phyloP scores from a whole-genome alignment of 2,113 vertebrate genomes.

The Pelodiscus sinensis region DNA sequence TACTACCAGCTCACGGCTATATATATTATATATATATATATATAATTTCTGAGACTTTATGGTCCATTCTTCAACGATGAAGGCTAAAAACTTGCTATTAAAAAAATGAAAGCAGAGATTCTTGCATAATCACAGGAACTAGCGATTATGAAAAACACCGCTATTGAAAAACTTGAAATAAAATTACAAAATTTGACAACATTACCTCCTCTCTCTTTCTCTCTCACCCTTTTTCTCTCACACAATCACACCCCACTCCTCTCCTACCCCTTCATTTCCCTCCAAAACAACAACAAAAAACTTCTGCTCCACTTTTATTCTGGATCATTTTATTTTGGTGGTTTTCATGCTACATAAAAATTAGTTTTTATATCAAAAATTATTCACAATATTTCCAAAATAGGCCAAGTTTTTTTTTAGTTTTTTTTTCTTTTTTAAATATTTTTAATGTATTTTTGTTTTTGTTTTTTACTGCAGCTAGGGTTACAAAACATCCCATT shows the following conservation, averaged over 20 bases:
- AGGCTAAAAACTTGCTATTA: not conserved
- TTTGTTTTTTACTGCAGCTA: slow-evolving; percentile 61
- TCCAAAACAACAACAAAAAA: slow-evolving; percentile 60
- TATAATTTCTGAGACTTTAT: slow-evolving; percentile 20
- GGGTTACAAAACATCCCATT: slow-evolving; percentile 64
- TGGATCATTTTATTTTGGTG: slow-evolving; percentile 77
- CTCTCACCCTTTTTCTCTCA: not conserved
- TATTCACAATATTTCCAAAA: slow-evolving; percentile 77
- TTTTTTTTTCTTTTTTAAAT: slow-evolving; percentile 46
- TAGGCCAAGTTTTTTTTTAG: slow-evolving; percentile 66
- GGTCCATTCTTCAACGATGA: slow-evolving; percentile 1
- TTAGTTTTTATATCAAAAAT: slow-evolving; percentile 72
- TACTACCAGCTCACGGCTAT: not conserved
- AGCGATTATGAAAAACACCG: slow-evolving; percentile 16
- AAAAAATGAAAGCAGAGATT: not conserved
- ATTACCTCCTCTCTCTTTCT: not conserved
- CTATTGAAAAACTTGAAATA: slow-evolving; percentile 6
- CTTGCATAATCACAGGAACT: slow-evolving; percentile 21
- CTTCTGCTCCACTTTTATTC: slow-evolving; percentile 68
- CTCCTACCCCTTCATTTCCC: not conserved
- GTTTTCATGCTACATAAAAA: slow-evolving; percentile 74
- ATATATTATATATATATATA: not conserved
- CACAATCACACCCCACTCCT: not conserved
- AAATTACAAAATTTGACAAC: slow-evolving; percentile 3
- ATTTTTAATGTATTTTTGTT: slow-evolving; percentile 60